Evolutionary conservation across 2,888 invertebrate genomes (phyloP).

Genomic region (Omphaloscelis lunosa): DNA sequence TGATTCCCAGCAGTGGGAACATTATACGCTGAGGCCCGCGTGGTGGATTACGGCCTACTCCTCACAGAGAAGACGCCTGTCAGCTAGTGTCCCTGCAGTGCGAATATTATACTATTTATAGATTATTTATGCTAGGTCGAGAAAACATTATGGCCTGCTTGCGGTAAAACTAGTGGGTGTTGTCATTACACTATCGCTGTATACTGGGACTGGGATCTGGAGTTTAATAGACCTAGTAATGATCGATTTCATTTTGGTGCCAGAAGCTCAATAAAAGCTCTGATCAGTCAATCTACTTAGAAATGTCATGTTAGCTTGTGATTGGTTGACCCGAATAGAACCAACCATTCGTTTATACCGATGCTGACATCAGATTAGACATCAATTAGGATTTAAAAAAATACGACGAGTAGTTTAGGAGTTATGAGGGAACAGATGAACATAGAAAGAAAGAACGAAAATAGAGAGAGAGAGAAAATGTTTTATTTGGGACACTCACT

Average conservation of each 20-base stretch:
- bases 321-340: neutral
- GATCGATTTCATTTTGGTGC: neutral
- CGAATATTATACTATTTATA: neutral
- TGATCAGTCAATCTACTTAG: neutral
- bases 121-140: no score
- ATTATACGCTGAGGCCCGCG: neutral
- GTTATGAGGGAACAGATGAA: neutral
- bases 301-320: neutral
- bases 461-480: no score
- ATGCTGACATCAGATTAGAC: neutral
- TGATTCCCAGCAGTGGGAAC: neutral
- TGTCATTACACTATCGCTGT: neutral
- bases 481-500: no score
- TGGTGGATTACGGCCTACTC: neutral
- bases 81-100: neutral
- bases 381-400: neutral
- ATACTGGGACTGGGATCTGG: neutral
- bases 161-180: neutral
- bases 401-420: neutral
- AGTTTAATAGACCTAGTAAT: neutral
- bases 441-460: no score
- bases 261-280: conserved; percentile 7
- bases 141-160: neutral
- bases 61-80: no score
- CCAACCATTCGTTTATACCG: neutral